These are phyloP conservation scores for Zaprionus nigranus DNA, from an alignment of 1,140 invertebrate genomes.

Conservation along the genomic window DNA sequence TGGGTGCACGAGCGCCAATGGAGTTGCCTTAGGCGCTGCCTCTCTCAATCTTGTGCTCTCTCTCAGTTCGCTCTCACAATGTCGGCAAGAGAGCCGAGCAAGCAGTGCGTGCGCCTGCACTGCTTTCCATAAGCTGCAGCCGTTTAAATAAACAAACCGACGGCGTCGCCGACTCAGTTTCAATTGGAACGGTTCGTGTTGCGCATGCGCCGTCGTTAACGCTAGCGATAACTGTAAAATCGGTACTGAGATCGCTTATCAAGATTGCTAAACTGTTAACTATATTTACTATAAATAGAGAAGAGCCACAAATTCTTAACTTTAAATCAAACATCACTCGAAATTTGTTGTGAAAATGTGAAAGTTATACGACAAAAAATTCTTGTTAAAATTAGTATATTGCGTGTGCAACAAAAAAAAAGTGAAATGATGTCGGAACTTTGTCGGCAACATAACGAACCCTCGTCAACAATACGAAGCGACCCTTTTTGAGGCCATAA, in stretches of 20 bases:
- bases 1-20: conserved; percentile 1
- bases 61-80: not conserved
- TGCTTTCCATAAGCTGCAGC: conserved; percentile 39
- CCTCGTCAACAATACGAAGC: too few species aligned
- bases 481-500: conserved; percentile 53
- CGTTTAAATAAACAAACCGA: conserved; percentile 75
- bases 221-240: conserved; percentile 20
- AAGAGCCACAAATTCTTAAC: conserved; percentile 29
- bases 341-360: conserved; percentile 46
- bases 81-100: conserved; percentile 18
- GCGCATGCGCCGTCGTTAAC: conserved; percentile 63
- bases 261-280: not conserved
- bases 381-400: conserved; percentile 60
- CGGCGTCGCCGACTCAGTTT: conserved; percentile 63
- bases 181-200: conserved; percentile 67
- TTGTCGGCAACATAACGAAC: conserved; percentile 26
- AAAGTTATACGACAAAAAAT: conserved; percentile 58
- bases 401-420: conserved; percentile 53
- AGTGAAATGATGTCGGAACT: conserved; percentile 44
- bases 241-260: conserved; percentile 2
- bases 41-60: not conserved
- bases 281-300: too few species aligned
- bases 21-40: conserved; percentile 4
- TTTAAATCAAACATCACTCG: conserved; percentile 10
- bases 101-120: conserved; percentile 56